These are phyloP conservation scores for Pristionchus exspectatus DNA, from an alignment of 2,888 invertebrate genomes.

Conservation along the genomic window DNA sequence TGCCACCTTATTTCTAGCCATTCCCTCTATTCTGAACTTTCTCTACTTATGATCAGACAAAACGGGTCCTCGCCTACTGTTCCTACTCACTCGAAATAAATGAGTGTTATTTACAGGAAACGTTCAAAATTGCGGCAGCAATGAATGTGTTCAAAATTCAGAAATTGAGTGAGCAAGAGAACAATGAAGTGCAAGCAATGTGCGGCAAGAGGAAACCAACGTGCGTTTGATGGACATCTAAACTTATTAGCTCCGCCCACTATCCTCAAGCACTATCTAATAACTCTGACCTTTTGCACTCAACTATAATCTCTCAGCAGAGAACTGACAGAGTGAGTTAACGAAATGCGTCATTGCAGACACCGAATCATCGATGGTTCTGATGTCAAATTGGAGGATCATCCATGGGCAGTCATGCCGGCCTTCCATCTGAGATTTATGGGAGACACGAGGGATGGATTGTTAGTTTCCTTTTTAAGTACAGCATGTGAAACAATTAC, in stretches of 20 bases:
- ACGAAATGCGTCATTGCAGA: background rate
- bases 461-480: background rate
- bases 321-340: background rate
- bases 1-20: background rate
- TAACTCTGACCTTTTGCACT: no score
- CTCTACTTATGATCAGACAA: no score
- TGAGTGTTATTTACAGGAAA: background rate
- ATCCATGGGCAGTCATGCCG: slow-evolving; percentile 15
- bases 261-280: no score
- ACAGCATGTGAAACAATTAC: background rate
- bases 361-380: background rate
- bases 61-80: no score
- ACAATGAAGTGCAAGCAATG: background rate
- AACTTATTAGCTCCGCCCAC: background rate
- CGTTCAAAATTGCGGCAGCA: background rate
- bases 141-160: background rate
- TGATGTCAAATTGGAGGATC: background rate
- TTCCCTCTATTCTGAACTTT: background rate
- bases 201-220: background rate
- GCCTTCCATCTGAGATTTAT: background rate
- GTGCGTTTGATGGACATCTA: background rate
- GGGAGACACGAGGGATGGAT: slow-evolving; percentile 9
- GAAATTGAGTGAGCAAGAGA: slow-evolving; percentile 11
- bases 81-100: no score
- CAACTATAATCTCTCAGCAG: background rate